Evolutionary conservation across 2,888 invertebrate genomes (phyloP), one percentile per base, ranked within the genome.

Genomic region (Oxytorus armatus): DNA sequence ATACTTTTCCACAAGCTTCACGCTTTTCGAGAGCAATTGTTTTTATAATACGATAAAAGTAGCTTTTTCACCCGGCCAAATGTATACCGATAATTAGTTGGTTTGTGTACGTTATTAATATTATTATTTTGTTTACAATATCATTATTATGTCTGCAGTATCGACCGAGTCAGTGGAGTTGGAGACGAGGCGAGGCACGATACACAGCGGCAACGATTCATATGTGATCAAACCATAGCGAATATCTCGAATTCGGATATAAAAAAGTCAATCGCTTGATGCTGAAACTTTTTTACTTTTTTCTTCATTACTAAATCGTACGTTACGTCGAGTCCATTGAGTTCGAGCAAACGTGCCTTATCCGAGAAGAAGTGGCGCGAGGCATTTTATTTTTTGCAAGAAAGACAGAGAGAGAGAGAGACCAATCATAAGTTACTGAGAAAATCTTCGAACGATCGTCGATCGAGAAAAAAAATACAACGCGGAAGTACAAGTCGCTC

Each of bases 121-220:
- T 29, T 29, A 29, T 29, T 29, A 3, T 29, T 5, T 3, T 5
- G 2, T 2, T 29, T 29, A 29, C 3, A 75, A 53, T 36, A 33
- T 55, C 76, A 18, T 73, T 79, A 65, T 72, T 86, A 83, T 82
- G 10, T 36, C 82, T 93, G 83, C 94, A 98, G 98, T 98, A 98
- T 92, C 98, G 98, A 83, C 98, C 98, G 82, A 97, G 96, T 86
- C 97, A 97, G 86, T 98, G 98, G 98, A 95, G 96, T 88, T 97
- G 97, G 96, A 94, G 96, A 87, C 94, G 97, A 88, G 97, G 97
- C 10, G 98, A 98, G 92, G 97, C 98, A 8, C 95, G 98, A 88
- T 98, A 98, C 93, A 98, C 98, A 21, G 98, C 98, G 42, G 98
- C 98, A 70, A 97, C 98, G 81, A 98, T 98, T 92, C 98, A 98